Percentiles rank a stretch among this genome's conserved stretches.
Conservation (phyloP, 2,888 invertebrate species). For the Salticus scenicus region DNA sequence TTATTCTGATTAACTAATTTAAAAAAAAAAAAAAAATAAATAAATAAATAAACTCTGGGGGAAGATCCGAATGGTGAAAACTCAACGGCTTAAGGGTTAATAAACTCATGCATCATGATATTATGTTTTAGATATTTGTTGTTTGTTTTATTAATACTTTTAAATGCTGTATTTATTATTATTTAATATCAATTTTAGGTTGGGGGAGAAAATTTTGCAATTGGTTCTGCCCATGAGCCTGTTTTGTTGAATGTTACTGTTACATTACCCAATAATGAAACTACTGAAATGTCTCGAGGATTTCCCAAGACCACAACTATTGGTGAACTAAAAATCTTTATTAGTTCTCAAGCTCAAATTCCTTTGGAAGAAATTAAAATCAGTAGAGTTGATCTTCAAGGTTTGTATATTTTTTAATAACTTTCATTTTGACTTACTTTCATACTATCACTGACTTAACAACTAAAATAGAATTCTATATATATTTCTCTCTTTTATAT, state of each 20-base stretch:
- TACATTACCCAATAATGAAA: slow-evolving; percentile 32
- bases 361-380: slow-evolving; percentile 50
- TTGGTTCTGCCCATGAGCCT: slow-evolving; percentile 62
- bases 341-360: slow-evolving; percentile 29
- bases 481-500: too few relatives aligned
- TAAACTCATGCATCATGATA: too few relatives aligned
- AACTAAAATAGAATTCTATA: background rate
- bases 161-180: too few relatives aligned
- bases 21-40: too few relatives aligned
- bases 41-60: too few relatives aligned
- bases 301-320: slow-evolving; percentile 65
- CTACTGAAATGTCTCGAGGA: slow-evolving; percentile 46
- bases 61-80: too few relatives aligned
- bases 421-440: background rate
- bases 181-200: slow-evolving; percentile 42
- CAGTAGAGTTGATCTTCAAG: slow-evolving; percentile 58
- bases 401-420: slow-evolving; percentile 5
- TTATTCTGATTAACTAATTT: too few relatives aligned
- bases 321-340: slow-evolving; percentile 49
- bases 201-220: slow-evolving; percentile 53
- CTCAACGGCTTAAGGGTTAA: too few relatives aligned
- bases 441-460: background rate
- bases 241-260: slow-evolving; percentile 50
- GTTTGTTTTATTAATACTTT: too few relatives aligned
- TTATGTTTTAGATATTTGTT: too few relatives aligned